phyloP scores from a whole-genome alignment of 2,113 vertebrate genomes.

The Empidonax alnorum region DNA sequence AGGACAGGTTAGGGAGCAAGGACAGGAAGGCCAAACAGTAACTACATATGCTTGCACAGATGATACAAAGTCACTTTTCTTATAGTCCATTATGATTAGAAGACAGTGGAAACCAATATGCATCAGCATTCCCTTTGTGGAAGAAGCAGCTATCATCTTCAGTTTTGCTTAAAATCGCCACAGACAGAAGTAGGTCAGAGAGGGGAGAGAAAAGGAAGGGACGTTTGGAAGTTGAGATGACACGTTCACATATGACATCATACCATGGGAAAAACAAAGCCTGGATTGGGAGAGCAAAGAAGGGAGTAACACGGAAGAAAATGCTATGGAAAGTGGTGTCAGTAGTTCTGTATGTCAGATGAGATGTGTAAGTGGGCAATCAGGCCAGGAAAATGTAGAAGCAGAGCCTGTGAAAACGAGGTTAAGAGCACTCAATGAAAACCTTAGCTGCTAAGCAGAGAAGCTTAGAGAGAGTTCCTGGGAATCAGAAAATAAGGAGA shows the following conservation, averaged over 20 bases:
- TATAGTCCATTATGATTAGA: fast-evolving
- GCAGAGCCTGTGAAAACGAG: not conserved
- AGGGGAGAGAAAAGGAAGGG: not conserved
- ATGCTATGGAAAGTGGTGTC: not conserved
- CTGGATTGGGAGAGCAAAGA: not conserved
- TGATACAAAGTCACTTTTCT: not conserved
- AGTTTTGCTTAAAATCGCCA: not conserved
- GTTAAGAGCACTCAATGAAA: not conserved
- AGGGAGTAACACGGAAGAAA: not conserved
- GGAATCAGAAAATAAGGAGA: not conserved
- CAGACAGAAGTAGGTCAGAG: not conserved
- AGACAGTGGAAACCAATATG: fast-evolving
- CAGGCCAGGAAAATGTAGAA: not conserved
- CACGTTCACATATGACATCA: fast-evolving
- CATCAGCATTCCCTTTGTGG: not conserved
- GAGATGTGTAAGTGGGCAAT: not conserved
- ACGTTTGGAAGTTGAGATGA: not conserved
- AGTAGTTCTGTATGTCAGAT: not conserved
- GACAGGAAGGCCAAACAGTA: not conserved
- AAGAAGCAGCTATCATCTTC: not conserved
- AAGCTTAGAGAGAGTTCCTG: not conserved
- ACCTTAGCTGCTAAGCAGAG: not conserved
- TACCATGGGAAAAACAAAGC: not conserved
- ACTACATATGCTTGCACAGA: not conserved
- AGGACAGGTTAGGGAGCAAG: not conserved